Percentiles rank a stretch among this genome's conserved stretches.
Evolutionary conservation across 2,888 invertebrate species (phyloP).

Genomic region (Carterocephalus palaemon): DNA sequence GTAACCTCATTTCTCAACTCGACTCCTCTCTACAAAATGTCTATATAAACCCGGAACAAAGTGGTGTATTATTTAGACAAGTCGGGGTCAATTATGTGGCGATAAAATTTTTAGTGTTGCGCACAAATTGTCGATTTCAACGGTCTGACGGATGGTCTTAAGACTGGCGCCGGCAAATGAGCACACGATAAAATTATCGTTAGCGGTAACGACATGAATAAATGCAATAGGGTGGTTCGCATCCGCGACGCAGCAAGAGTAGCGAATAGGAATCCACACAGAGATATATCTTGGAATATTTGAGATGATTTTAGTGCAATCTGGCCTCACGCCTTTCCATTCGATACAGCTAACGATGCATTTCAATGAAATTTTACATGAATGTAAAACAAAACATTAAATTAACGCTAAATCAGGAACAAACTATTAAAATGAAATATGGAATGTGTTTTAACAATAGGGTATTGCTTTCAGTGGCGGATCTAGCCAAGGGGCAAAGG

Average conservation of each 20-base stretch:
- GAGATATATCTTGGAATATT: slow-evolving; percentile 58
- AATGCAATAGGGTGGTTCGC: slow-evolving; percentile 76
- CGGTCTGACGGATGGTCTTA: slow-evolving; percentile 73
- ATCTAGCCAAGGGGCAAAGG: too few species aligned
- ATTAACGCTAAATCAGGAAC: too few species aligned
- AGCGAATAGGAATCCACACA: slow-evolving; percentile 41
- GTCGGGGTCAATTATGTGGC: slow-evolving; percentile 72
- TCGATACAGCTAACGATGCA: slow-evolving; percentile 10
- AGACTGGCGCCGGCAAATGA: slow-evolving; percentile 77
- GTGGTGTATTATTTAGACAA: slow-evolving; percentile 43
- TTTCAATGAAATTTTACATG: slow-evolving; percentile 23
- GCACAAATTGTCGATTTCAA: slow-evolving; percentile 76
- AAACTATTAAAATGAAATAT: too few species aligned
- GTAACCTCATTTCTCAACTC: background rate
- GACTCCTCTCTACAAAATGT: background rate
- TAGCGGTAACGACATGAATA: slow-evolving; percentile 80
- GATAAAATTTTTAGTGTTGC: slow-evolving; percentile 76
- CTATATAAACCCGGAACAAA: slow-evolving; percentile 4
- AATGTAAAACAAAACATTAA: too few species aligned
- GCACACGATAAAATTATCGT: slow-evolving; percentile 81
- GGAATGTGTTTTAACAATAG: too few species aligned
- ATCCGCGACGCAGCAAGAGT: slow-evolving; percentile 46
- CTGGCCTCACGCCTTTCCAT: slow-evolving; percentile 25
- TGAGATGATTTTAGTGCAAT: slow-evolving; percentile 48
- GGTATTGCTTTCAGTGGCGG: too few species aligned